Evolutionary conservation across 2,888 invertebrate species (phyloP), one percentile per base, ranked within the genome.

Genomic region (Parnassius mnemosyne): DNA sequence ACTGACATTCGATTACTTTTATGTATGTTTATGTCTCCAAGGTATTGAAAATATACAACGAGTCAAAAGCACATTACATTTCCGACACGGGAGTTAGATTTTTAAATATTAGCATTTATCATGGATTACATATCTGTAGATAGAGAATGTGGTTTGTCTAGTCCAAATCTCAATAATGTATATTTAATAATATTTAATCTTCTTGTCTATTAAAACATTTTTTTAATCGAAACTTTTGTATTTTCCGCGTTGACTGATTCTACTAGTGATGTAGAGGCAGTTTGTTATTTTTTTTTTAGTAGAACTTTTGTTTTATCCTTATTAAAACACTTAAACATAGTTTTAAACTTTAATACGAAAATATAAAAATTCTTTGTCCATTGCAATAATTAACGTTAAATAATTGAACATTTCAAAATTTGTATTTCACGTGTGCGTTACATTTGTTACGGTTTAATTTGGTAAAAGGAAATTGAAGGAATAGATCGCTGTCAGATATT

Each of bases 51-150:
- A 51, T 43, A 56, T 53, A 13, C 47, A 82, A 43, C 11, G 43
- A 79, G 79, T 78, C 71, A 61, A 68, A 80, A 74, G 84, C 86
- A 89, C 87, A 82, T 84, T 80, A 86, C 83, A 68, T 68, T 71
- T 80, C 79, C 73, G 75, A 83, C 86, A 87, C 84, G 83, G 81
- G 83, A 84, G 76, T 84, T 87, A 89, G 86, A 85, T 86, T 88
- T 88, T 89, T 87, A 87, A 78, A 78, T 82, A 84, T 87, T 89
- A 89, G 87, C 83, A 85, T 89, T 88, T 91, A 91, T 91, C 91
- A 90, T 91, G 86, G 89, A 88, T 90, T 84, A 91, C 91, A 91
- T 91, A 91, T 91, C 91, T 91, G 87, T 91, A 91, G 91, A 87
- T 91, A 90, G 91, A 89, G 71, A 84, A 89, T 85, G 89, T 89